A percentile compares a stretch with the other conserved stretches of the same genome.
phyloP scores from a whole-genome alignment of 2,888 invertebrate genomes.

The Cepaea hortensis region DNA sequence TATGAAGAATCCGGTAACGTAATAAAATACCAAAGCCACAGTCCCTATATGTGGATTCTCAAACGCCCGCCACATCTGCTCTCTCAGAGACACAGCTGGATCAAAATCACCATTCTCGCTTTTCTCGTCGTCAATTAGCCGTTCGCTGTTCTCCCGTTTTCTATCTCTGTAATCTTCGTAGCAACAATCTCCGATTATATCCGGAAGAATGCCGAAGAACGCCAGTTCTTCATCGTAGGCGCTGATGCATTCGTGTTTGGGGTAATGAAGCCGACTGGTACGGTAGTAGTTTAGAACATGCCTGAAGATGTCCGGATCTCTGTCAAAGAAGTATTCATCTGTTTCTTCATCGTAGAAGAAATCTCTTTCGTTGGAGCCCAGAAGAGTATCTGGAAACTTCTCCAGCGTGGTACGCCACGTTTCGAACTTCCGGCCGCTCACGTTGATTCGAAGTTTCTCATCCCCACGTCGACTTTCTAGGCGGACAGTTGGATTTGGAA shows the following conservation, averaged over 20 bases:
- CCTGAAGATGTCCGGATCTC: conserved; percentile 98
- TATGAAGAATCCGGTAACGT: conserved; percentile 99
- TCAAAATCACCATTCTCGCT: conserved; percentile 82
- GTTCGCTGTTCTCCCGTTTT: conserved; percentile 98
- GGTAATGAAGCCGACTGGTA: conserved; percentile 99
- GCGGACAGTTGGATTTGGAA: conserved; percentile 96
- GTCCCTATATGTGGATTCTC: conserved; percentile 99
- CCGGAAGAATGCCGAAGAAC: conserved; percentile 98
- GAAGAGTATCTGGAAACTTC: conserved; percentile 98
- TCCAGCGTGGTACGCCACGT: conserved; percentile 99
- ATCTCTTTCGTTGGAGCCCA: conserved; percentile 97
- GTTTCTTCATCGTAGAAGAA: conserved; percentile 99
- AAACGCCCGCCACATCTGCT: conserved; percentile 99
- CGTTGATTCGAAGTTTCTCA: conserved; percentile 93
- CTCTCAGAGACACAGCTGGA: conserved; percentile 77
- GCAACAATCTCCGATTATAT: conserved; percentile 98
- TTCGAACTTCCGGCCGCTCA: conserved; percentile 93
- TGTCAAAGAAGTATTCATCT: conserved; percentile 99
- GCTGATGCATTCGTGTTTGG: conserved; percentile 98
- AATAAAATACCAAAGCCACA: conserved; percentile 98
- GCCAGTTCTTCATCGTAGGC: conserved; percentile 99
- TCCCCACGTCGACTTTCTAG: conserved; percentile 95
- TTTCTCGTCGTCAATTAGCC: conserved; percentile 92
- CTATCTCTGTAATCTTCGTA: conserved; percentile 99
- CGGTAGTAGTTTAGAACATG: conserved; percentile 99